phyloP scores from a whole-genome alignment of 2,888 invertebrate species.

The Epistrophella euchroma region DNA sequence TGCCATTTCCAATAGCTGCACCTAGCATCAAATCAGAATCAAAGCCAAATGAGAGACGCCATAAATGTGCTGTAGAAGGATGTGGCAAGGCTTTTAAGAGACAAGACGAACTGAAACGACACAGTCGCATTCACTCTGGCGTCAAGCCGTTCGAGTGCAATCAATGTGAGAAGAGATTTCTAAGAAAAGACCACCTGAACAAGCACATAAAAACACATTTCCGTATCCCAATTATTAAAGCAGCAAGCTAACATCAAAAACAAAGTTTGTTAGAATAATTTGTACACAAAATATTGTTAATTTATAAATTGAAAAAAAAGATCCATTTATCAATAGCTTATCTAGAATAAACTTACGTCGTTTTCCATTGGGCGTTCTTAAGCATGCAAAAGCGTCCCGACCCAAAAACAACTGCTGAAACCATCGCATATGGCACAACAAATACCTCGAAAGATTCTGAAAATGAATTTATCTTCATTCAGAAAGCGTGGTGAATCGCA shows the following conservation, averaged over 20 bases:
- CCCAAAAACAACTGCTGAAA: no score
- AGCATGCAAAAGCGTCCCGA: no score
- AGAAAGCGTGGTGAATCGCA: no score
- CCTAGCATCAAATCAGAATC: not conserved
- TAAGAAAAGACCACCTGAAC: conserved; percentile 81
- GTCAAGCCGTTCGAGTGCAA: conserved; percentile 81
- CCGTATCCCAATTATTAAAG: not conserved
- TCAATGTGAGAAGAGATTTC: conserved; percentile 80
- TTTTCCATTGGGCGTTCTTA: not conserved
- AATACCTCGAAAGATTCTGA: no score
- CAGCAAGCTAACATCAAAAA: conserved; percentile 11
- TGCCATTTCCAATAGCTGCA: not conserved
- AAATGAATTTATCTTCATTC: no score
- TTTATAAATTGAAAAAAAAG: not conserved
- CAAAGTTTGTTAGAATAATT: not conserved
- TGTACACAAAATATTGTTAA: not conserved
- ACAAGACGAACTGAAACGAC: conserved; percentile 82
- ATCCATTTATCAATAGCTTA: not conserved
- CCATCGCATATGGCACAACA: no score
- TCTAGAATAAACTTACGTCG: not conserved
- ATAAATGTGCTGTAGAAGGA: not conserved
- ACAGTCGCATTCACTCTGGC: conserved; percentile 81
- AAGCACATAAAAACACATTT: conserved; percentile 81
- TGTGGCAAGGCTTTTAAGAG: conserved; percentile 81
- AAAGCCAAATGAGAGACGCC: conserved; percentile 20